Percentiles rank a stretch among this genome's conserved stretches.
Evolutionary conservation across 37 sponge, comb jelly and placozoan genomes (phyloP).

Genomic region (Diacarnus erythraeanus): DNA sequence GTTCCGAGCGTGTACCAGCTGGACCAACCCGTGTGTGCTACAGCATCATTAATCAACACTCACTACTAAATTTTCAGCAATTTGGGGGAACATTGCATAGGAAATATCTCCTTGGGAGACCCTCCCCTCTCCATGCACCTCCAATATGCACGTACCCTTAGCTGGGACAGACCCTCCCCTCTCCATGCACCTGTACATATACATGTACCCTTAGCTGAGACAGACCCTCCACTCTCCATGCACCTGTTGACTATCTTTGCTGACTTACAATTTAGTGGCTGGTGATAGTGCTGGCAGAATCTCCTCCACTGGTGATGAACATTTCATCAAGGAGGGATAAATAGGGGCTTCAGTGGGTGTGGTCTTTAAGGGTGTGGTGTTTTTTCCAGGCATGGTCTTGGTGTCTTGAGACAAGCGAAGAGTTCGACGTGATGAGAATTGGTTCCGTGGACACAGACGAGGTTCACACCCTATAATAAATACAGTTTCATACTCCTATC

Average conservation of each 20-base stretch:
- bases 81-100: too few relatives aligned
- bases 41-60: neutral
- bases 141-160: too few relatives aligned
- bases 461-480: too few relatives aligned
- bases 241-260: too few relatives aligned
- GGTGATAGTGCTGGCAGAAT: conserved; percentile 47
- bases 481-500: too few relatives aligned
- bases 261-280: conserved; percentile 16
- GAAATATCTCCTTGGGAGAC: too few relatives aligned
- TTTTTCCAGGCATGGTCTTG: neutral
- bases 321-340: conserved; percentile 40
- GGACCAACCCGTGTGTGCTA: conserved; percentile 48
- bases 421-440: conserved; percentile 26
- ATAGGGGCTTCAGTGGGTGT: conserved; percentile 8
- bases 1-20: conserved; percentile 52
- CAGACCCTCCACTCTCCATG: too few relatives aligned
- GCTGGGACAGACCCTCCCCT: too few relatives aligned
- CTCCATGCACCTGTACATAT: too few relatives aligned
- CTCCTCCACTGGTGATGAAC: conserved; percentile 43
- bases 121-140: too few relatives aligned
- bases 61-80: neutral
- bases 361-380: neutral
- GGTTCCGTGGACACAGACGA: neutral
- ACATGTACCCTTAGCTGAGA: too few relatives aligned
- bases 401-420: conserved; percentile 3